A percentile compares a stretch with the other conserved stretches of the same genome.
These are phyloP conservation scores for Achatina immaculata DNA, from an alignment of 1,140 invertebrate species.

Conservation along the genomic window DNA sequence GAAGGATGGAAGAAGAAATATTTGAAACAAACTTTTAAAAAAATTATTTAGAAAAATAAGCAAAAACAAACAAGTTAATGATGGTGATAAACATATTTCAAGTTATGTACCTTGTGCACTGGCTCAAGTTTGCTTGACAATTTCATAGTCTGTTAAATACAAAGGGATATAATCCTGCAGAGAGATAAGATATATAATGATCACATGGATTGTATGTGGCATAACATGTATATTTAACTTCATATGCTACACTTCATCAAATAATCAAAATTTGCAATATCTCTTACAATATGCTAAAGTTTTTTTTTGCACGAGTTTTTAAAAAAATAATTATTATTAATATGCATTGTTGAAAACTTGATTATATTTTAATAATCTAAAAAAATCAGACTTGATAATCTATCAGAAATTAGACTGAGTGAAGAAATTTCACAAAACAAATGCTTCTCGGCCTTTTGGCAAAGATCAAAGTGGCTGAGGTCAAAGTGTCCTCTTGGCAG, in stretches of 20 bases:
- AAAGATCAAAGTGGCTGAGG: too few species aligned
- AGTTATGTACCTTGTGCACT: conserved; percentile 56
- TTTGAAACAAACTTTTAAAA: too few species aligned
- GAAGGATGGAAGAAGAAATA: too few species aligned
- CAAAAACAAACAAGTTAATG: too few species aligned
- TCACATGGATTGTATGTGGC: background rate
- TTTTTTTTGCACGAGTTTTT: background rate
- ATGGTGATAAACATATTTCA: too few species aligned
- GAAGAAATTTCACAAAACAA: too few species aligned
- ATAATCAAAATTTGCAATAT: background rate
- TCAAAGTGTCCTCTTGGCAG: too few species aligned
- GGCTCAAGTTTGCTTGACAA: conserved; percentile 51
- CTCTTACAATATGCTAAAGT: background rate
- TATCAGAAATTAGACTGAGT: too few species aligned
- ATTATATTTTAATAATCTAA: background rate
- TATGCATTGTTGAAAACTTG: background rate
- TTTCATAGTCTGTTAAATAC: conserved; percentile 62
- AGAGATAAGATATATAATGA: conserved; percentile 16
- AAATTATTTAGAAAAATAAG: too few species aligned
- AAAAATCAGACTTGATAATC: too few species aligned
- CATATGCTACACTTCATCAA: background rate
- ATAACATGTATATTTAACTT: background rate
- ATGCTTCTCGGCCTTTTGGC: background rate
- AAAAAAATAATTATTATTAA: background rate
- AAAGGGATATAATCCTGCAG: conserved; percentile 60